Evolutionary conservation across 1,140 invertebrate species (phyloP).

Genomic region (Drosophila pseudoobscura): DNA sequence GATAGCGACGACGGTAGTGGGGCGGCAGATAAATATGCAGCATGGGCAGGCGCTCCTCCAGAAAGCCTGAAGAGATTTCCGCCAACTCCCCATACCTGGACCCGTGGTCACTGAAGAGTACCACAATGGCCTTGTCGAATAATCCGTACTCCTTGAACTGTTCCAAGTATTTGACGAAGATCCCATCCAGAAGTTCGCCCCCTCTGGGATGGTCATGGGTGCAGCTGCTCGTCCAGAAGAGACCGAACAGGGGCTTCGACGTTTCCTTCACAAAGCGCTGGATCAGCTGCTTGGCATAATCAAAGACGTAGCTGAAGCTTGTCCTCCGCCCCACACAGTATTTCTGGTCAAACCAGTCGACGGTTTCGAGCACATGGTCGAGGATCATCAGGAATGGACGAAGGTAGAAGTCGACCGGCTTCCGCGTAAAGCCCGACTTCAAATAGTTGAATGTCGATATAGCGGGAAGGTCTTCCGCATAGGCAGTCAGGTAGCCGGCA

Average conservation of each 20-base stretch:
- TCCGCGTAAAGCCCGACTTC: constrained; percentile 89
- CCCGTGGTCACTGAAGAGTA: constrained; percentile 96
- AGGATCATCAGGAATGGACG: constrained; percentile 88
- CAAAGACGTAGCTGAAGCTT: constrained; percentile 84
- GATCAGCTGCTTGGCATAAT: constrained; percentile 85
- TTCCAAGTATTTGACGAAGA: constrained; percentile 85
- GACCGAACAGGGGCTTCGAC: constrained; percentile 88
- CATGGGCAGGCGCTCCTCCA: constrained; percentile 95
- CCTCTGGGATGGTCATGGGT: constrained; percentile 89
- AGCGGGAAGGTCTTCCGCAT: constrained; percentile 89
- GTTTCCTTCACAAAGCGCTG: constrained; percentile 74
- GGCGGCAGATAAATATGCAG: constrained; percentile 90
- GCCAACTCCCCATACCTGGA: constrained; percentile 91
- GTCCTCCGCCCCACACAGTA: constrained; percentile 85
- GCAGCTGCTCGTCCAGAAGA: constrained; percentile 91
- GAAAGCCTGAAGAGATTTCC: constrained; percentile 86
- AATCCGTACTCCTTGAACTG: constrained; percentile 85
- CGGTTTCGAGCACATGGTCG: constrained; percentile 57
- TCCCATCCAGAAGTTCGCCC: constrained; percentile 87
- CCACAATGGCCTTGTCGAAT: constrained; percentile 87
- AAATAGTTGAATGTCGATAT: constrained; percentile 92
- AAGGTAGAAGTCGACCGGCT: constrained; percentile 92
- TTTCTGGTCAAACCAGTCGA: neutral
- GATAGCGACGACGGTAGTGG: constrained; percentile 87
- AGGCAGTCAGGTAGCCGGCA: constrained; percentile 89